Percentiles rank a stretch among this genome's conserved stretches.
Evolutionary conservation across 2,797 vertebrate genomes (phyloP).

Genomic region (Xenentodon cancila): DNA sequence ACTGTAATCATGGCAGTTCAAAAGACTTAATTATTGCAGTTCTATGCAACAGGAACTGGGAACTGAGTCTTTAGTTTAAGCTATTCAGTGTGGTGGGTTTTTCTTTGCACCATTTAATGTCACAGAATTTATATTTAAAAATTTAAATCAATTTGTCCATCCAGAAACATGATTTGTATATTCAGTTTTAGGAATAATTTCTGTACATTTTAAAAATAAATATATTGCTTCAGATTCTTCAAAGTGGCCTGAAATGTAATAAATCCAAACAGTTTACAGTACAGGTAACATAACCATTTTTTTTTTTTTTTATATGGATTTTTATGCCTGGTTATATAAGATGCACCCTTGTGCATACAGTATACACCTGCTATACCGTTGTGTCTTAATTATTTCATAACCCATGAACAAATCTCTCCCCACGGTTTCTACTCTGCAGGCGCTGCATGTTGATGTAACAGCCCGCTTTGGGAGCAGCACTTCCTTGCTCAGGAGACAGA

Average conservation of each 20-base stretch:
- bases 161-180: no score
- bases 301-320: background rate
- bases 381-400: slow-evolving; percentile 54
- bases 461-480: slow-evolving; percentile 28
- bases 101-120: no score
- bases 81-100: no score
- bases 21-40: no score
- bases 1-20: no score
- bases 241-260: background rate
- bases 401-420: slow-evolving; percentile 28
- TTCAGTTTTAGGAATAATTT: no score
- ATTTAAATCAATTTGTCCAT: no score
- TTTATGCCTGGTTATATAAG: background rate
- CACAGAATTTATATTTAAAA: no score
- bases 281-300: slow-evolving; percentile 1
- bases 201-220: no score
- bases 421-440: slow-evolving; percentile 38
- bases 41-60: no score
- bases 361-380: slow-evolving; percentile 21
- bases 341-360: background rate
- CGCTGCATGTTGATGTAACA: slow-evolving; percentile 27
- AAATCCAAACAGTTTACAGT: background rate
- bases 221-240: background rate
- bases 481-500: slow-evolving; percentile 4
- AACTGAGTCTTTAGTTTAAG: no score